A percentile compares a stretch with the other conserved stretches of the same genome.
Conservation (phyloP, 2,888 invertebrate species). For the Brachyptera putata region DNA sequence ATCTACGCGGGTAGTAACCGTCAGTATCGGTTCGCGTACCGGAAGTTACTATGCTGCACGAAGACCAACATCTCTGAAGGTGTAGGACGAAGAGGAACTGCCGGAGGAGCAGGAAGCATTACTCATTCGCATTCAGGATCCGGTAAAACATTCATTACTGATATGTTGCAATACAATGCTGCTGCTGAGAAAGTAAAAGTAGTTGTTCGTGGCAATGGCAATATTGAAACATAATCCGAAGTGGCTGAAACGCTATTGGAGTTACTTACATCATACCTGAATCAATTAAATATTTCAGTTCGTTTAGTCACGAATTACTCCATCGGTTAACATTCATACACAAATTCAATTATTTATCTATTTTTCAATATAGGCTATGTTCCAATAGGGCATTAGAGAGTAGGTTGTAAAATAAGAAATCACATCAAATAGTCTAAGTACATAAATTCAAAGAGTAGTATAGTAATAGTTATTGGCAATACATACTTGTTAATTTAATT, state of each 20-base stretch:
- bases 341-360: too few relatives aligned
- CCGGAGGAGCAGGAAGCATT: constrained; percentile 11
- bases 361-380: too few relatives aligned
- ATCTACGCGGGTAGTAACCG: constrained; percentile 87
- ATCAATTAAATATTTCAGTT: too few relatives aligned
- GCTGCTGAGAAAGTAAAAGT: constrained; percentile 34
- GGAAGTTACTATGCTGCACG: constrained; percentile 37
- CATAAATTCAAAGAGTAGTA: too few relatives aligned
- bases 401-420: too few relatives aligned
- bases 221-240: background rate
- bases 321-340: too few relatives aligned
- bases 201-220: background rate
- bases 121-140: constrained; percentile 38
- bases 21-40: constrained; percentile 61
- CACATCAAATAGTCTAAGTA: too few relatives aligned
- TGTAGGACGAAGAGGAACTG: background rate
- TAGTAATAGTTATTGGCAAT: too few relatives aligned
- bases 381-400: too few relatives aligned
- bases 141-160: constrained; percentile 38
- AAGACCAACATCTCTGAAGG: background rate
- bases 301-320: too few relatives aligned
- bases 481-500: too few relatives aligned
- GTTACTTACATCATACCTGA: background rate
- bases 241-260: background rate
- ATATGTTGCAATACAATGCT: constrained; percentile 38